A percentile compares a stretch with the other conserved stretches of the same genome.
These are phyloP conservation scores for Microchirus variegatus DNA, from an alignment of 2,797 vertebrate species.

Conservation along the genomic window DNA sequence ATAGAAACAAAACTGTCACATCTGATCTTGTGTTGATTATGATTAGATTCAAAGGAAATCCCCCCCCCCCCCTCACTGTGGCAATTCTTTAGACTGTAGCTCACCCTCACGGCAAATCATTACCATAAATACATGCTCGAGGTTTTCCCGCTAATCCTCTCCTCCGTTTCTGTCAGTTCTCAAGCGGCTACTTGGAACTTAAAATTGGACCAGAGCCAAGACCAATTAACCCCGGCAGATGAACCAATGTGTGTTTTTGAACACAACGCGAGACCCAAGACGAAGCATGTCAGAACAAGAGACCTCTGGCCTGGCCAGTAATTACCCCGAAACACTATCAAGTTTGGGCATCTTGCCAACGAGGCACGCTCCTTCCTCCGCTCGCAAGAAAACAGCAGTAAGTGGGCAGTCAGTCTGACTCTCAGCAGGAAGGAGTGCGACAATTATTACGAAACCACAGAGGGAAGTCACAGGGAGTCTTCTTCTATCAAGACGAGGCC, in stretches of 20 bases:
- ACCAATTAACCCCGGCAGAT: constrained; percentile 43
- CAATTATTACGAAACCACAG: constrained; percentile 20
- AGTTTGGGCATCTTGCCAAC: constrained; percentile 49
- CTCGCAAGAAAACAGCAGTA: constrained; percentile 16
- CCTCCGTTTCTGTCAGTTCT: constrained; percentile 12
- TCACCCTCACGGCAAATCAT: constrained; percentile 7
- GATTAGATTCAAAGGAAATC: background rate
- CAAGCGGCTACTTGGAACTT: constrained; percentile 21
- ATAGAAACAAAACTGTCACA: constrained; percentile 6
- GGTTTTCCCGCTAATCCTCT: constrained; percentile 36
- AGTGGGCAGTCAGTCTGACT: constrained; percentile 11
- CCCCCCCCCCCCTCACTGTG: background rate
- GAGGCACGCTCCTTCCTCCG: constrained; percentile 9
- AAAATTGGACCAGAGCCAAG: constrained; percentile 47
- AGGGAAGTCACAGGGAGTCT: background rate
- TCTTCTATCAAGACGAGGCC: background rate
- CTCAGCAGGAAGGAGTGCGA: constrained; percentile 45
- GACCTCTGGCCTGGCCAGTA: constrained; percentile 22
- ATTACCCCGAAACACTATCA: constrained; percentile 42
- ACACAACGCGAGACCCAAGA: constrained; percentile 13
- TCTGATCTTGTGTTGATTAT: constrained; percentile 9
- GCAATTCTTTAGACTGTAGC: background rate
- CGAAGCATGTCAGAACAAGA: constrained; percentile 17
- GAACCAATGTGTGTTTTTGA: background rate
- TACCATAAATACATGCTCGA: constrained; percentile 24